A percentile compares a stretch with the other conserved stretches of the same genome.
Evolutionary conservation across 37 sponge, comb jelly and placozoan species (phyloP).

Genomic region (Spongilla lacustris): DNA sequence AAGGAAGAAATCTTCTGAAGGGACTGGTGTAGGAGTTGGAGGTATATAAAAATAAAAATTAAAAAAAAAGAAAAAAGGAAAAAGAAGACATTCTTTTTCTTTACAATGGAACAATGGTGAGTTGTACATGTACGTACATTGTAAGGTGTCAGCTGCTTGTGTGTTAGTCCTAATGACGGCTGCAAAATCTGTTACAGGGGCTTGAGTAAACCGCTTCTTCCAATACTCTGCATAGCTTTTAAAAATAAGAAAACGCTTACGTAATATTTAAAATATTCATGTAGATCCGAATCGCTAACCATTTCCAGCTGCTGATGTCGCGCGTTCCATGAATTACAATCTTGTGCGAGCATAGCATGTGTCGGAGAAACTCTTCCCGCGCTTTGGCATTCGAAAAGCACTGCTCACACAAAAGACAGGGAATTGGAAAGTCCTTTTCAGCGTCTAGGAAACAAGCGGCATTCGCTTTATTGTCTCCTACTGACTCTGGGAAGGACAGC

Average conservation of each 20-base stretch:
- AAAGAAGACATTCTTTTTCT: background rate
- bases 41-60: no score
- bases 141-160: constrained; percentile 19
- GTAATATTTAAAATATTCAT: background rate
- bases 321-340: constrained; percentile 55
- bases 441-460: constrained; percentile 27
- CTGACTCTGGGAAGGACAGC: constrained; percentile 58
- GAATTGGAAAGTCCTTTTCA: constrained; percentile 39
- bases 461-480: constrained; percentile 11
- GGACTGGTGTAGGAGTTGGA: constrained; percentile 12
- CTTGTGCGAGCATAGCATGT: constrained; percentile 55
- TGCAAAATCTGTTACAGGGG: constrained; percentile 33
- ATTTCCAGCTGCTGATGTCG: constrained; percentile 52
- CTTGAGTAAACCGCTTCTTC: constrained; percentile 36
- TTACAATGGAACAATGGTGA: background rate
- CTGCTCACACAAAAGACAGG: constrained; percentile 49
- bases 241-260: background rate
- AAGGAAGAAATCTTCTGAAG: constrained; percentile 69
- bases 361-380: constrained; percentile 49
- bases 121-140: background rate
- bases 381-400: constrained; percentile 1
- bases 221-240: constrained; percentile 68
- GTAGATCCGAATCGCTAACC: constrained; percentile 16
- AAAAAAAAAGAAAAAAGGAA: background rate
- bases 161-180: constrained; percentile 73